Conservation (phyloP, 2,113 vertebrate species). For the Sylvicapra grimmia region DNA sequence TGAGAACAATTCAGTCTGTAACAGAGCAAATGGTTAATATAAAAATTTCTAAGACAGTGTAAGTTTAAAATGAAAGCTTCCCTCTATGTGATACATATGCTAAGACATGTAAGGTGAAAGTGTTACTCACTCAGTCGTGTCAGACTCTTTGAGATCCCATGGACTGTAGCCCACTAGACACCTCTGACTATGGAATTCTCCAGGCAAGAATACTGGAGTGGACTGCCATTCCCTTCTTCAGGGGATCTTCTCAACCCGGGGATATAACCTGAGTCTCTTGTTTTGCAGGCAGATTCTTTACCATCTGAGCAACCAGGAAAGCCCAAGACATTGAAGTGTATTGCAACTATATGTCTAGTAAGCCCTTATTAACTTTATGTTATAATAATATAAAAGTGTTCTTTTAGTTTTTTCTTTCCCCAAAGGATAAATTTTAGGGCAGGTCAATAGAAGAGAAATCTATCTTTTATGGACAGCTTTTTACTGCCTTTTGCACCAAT, state of each 20-base stretch:
- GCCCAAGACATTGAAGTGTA: background rate
- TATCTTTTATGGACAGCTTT: background rate
- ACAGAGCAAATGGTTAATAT: background rate
- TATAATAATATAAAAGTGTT: background rate
- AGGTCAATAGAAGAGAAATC: background rate
- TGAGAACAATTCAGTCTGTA: background rate
- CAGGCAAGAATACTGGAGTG: too few relatives aligned
- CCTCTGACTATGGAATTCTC: too few relatives aligned
- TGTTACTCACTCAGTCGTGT: background rate
- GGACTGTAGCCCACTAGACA: too few relatives aligned
- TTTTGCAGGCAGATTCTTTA: background rate
- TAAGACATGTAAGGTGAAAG: background rate
- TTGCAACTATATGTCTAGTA: background rate
- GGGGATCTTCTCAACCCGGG: background rate
- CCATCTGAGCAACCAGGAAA: background rate
- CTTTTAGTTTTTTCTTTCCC: background rate
- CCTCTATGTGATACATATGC: background rate
- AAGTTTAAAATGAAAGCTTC: background rate
- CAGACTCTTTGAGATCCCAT: too few relatives aligned
- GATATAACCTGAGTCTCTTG: background rate
- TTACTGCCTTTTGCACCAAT: background rate
- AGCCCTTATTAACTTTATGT: background rate
- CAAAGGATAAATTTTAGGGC: background rate
- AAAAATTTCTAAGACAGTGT: background rate
- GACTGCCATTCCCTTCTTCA: background rate